Evolutionary conservation across 2,113 vertebrate genomes (phyloP), one percentile per base, ranked within the genome.

Genomic region (Nothobranchius kuhntae): DNA sequence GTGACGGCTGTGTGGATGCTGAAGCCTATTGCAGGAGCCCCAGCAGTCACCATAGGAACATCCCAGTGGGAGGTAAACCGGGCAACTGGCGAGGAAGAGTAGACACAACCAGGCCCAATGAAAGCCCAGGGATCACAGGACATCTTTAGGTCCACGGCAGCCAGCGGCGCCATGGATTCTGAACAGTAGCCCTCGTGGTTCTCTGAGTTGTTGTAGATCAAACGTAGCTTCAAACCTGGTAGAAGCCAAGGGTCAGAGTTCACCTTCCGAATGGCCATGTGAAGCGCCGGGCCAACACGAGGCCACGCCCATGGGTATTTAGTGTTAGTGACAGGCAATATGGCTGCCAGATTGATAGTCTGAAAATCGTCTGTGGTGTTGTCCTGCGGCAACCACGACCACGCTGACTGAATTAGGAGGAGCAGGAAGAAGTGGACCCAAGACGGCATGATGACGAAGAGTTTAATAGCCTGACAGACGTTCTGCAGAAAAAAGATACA

Each of bases 301-400:
- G 94, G 94, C 96, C 95, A 96, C 10, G 96, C 94, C 96, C 96
- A 98, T 0, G 96, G 94, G 76, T 98, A 98, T 13, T 89, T 90
- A 0, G 94, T 93, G 91, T 98, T 98, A 52, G 58, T 87, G 17
- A 80, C 71, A 0, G 96, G 96, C 44, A 98, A 86, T 46, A 98
- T 93, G 83, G 94, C 95, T 0, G 96, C 96, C 26, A 98, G 68
- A 3, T 92, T 96, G 75, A 98, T 81, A 9, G 88, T 84, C 58
- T 82, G 76, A n/a, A 61, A 42, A 64, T 65, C 15, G 2, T 51
- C 40, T 0, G 61, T 62, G 59, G 44, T 13, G 42, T 73, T 62
- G 9, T 53, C 12, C 9, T 58, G 17, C 2, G 53, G 42, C 0
- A n/a, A 13, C 30, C 54, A 47, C 13, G 30, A 63, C 7, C 1